Conservation (phyloP, 1,140 invertebrate species). For the Diorhabda carinulata region DNA sequence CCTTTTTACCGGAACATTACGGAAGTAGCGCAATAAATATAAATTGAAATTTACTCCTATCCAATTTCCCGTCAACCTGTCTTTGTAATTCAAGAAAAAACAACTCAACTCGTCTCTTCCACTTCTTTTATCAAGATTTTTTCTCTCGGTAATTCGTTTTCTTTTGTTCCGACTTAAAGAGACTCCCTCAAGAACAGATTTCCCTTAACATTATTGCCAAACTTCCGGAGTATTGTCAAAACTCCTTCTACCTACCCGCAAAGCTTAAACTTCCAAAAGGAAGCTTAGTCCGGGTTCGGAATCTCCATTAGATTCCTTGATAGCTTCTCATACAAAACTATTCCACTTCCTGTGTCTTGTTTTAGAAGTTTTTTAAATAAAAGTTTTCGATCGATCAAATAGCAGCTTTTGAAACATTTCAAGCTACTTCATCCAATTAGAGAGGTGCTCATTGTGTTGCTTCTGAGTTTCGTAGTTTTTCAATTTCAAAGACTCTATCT, state of each 20-base stretch:
- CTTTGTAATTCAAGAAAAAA: neutral
- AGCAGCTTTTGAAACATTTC: too few relatives aligned
- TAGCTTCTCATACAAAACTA: neutral
- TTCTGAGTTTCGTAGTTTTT: too few relatives aligned
- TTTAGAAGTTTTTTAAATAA: too few relatives aligned
- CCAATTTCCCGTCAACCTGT: conserved; percentile 1
- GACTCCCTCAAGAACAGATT: conserved; percentile 1
- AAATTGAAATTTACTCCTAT: neutral
- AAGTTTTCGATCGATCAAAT: too few relatives aligned
- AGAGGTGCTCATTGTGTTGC: too few relatives aligned
- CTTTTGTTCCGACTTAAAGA: neutral
- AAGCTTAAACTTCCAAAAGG: neutral
- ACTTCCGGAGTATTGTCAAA: neutral
- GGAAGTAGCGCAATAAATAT: neutral
- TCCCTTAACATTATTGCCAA: conserved; percentile 1
- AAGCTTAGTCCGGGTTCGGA: neutral
- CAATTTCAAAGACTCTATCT: too few relatives aligned
- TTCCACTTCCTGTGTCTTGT: neutral
- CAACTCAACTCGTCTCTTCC: neutral
- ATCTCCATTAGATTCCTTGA: neutral
- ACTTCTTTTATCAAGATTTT: conserved; percentile 3
- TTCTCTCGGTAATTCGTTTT: neutral
- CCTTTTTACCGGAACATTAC: neutral
- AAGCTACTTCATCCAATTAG: too few relatives aligned
- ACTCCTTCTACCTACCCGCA: neutral